Evolutionary conservation across 2,113 vertebrate species (phyloP).

Genomic region (Ctenodactylus gundi): DNA sequence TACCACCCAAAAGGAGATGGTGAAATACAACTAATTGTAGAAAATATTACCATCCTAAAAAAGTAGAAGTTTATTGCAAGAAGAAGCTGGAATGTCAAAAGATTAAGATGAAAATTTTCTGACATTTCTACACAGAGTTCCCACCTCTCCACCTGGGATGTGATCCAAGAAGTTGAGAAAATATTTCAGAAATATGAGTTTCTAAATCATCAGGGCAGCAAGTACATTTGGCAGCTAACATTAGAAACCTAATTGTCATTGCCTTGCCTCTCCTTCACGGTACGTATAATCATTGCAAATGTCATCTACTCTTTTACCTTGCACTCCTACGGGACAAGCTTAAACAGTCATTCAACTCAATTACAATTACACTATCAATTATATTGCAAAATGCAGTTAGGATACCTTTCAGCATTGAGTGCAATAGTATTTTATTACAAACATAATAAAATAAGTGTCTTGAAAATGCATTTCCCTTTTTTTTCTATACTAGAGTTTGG

Average conservation of each 20-base stretch:
- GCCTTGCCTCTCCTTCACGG: not conserved
- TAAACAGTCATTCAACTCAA: not conserved
- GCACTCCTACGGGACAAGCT: not conserved
- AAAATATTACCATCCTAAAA: not conserved
- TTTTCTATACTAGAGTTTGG: not conserved
- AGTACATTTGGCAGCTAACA: not conserved
- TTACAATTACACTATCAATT: constrained; percentile 24
- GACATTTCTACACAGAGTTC: not conserved
- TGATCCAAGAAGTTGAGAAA: not conserved
- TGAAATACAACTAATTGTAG: not conserved
- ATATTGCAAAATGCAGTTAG: not conserved
- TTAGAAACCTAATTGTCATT: not conserved
- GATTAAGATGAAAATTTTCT: not conserved
- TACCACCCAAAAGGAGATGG: not conserved
- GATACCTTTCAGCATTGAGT: not conserved
- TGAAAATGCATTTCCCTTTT: not conserved
- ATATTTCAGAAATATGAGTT: not conserved
- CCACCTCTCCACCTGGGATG: not conserved
- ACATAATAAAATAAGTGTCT: not conserved
- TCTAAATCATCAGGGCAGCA: not conserved
- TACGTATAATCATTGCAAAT: not conserved
- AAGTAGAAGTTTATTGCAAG: not conserved
- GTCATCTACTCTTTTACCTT: not conserved
- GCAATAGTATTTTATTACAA: constrained; percentile 46
- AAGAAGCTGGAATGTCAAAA: not conserved